A percentile compares a stretch with the other conserved stretches of the same genome.
Conservation (phyloP, 2,797 vertebrate species). For the Channallabes apus region DNA sequence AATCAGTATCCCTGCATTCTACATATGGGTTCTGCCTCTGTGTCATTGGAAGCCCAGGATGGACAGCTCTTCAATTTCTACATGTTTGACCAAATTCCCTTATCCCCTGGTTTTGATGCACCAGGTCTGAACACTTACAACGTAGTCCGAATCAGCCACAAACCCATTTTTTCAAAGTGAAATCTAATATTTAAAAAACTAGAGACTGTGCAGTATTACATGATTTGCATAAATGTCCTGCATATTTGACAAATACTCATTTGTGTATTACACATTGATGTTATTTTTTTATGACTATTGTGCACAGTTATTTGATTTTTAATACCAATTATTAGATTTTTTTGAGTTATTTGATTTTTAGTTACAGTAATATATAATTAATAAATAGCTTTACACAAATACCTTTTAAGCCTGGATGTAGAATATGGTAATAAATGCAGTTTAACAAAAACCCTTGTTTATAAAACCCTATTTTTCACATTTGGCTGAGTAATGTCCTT, state of each 20-base stretch:
- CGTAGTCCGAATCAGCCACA: slow-evolving; percentile 79
- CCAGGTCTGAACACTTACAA: slow-evolving; percentile 92
- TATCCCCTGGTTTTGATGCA: slow-evolving; percentile 89
- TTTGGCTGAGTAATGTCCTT: background rate
- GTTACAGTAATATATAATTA: background rate
- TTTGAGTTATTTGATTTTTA: background rate
- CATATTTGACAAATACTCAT: background rate
- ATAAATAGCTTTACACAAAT: background rate
- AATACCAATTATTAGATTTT: background rate
- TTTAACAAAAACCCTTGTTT: background rate
- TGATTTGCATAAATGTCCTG: background rate
- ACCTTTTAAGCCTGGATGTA: background rate
- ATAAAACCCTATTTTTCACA: background rate
- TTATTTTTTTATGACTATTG: background rate
- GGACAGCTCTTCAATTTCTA: slow-evolving; percentile 93
- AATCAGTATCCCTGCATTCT: slow-evolving; percentile 89
- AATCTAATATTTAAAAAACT: background rate
- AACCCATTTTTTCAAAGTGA: slow-evolving; percentile 80
- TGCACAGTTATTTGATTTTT: background rate
- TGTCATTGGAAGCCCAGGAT: slow-evolving; percentile 90
- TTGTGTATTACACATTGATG: background rate
- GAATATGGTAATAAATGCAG: background rate
- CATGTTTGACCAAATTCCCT: slow-evolving; percentile 77
- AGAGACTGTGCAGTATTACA: background rate
- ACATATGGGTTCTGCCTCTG: slow-evolving; percentile 81